Base-by-base conservation (phyloP, 2,113 vertebrate genomes). In the Cyrtonyx montezumae region DNA sequence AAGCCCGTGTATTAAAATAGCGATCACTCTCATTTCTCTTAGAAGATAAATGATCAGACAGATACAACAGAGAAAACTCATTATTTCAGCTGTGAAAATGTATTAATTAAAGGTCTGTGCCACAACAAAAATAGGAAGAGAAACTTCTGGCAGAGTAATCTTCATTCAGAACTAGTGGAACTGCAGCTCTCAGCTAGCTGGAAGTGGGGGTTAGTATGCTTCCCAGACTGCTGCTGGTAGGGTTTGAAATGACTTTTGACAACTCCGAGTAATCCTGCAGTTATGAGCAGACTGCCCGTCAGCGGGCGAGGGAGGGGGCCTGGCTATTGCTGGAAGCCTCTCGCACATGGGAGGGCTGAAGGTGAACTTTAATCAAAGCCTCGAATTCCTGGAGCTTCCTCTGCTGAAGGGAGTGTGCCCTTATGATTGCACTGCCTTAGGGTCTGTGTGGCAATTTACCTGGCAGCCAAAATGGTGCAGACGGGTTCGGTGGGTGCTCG, bases 21-120 rank as follows among this genome's bases (percentile, higher is more conserved):
- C 56, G 25, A 85, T 90, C 67, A 40, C 75, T 83, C 69, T 86
- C 9, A 14, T 89, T 94, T 91, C 85, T 78, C 66, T 83, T 84
- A 37, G 53, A 69, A 88, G 48, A 80, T 67, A 19, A 11, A 83
- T 83, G 74, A 62, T 84, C 51, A 90, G 91, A 46, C 68, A 92
- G 75, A 56, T 75, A 75, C 11, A 55, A 80, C 34, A 70, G 62
- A 65, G 73, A 80, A 90, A 92, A 86, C 13, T 73, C 56, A 88
- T 94, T 94, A 48, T 58, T 94, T 90, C 43, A 22, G 13, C 59
- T 78, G 53, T 89, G 94, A 85, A 91, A 92, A 53, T 20, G 3
- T 67, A 90, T 93, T 92, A 83, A 94, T 94, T 91, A 85, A 87
- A 77, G 46, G 53, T 65, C 65, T 75, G 32, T 45, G 40, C 68